A percentile compares a stretch with the other conserved stretches of the same genome.
phyloP scores from a whole-genome alignment of 2,113 vertebrate genomes.

The Antechinus stuartii region DNA sequence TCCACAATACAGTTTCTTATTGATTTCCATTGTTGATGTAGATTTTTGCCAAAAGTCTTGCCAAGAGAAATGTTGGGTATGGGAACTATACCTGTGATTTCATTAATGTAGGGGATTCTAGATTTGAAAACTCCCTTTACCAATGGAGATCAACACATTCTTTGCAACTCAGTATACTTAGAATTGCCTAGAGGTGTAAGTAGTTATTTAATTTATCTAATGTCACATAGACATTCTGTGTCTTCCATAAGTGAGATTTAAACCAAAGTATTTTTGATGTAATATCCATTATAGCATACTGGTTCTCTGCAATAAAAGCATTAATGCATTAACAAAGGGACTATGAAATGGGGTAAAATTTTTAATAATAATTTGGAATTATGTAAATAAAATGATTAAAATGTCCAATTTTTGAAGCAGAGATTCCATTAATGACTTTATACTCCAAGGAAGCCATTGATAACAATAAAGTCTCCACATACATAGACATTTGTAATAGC shows the following conservation, averaged over 20 bases:
- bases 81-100: slow-evolving; percentile 9
- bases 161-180: neutral
- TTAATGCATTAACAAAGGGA: neutral
- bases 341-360: neutral
- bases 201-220: neutral
- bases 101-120: neutral
- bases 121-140: neutral
- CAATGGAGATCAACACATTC: neutral
- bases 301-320: neutral
- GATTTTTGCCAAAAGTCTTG: neutral
- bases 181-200: neutral
- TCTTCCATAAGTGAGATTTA: neutral
- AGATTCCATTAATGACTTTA: neutral
- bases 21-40: slow-evolving; percentile 11
- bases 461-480: neutral
- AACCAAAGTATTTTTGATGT: neutral
- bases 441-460: neutral
- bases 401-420: neutral
- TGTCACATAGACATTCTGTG: neutral
- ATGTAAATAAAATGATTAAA: neutral
- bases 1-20: neutral
- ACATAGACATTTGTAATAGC: neutral
- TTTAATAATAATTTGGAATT: neutral
- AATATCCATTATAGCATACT: neutral
- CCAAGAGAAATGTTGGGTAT: neutral